Conservation (phyloP, 2,888 invertebrate genomes). For the Drosophila phalerata region DNA sequence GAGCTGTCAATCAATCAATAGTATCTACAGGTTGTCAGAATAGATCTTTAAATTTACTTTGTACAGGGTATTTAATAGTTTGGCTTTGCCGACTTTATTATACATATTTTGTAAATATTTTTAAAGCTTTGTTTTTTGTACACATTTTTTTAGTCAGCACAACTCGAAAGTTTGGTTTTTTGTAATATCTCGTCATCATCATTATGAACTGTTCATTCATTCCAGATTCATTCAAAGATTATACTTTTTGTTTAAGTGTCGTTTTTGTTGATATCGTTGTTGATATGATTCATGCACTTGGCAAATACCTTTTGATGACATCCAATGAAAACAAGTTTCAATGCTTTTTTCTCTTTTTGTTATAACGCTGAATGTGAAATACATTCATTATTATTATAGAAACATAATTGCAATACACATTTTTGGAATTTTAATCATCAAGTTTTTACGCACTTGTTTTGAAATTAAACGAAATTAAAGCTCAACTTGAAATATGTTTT, state of each 20-base stretch:
- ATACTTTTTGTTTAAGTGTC: slow-evolving; percentile 11
- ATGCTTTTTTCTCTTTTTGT: slow-evolving; percentile 13
- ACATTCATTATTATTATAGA: slow-evolving; percentile 5
- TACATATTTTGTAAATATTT: neutral
- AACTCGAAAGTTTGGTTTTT: slow-evolving; percentile 20
- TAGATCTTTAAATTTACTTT: neutral
- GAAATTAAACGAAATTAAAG: slow-evolving; percentile 18
- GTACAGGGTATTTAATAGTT: slow-evolving; percentile 9
- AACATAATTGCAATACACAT: slow-evolving; percentile 4
- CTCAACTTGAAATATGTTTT: neutral
- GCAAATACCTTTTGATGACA: slow-evolving; percentile 39
- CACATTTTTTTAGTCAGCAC: slow-evolving; percentile 26
- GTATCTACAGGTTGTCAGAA: neutral
- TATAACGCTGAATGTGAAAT: slow-evolving; percentile 30
- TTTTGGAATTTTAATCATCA: slow-evolving; percentile 17
- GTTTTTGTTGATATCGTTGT: slow-evolving; percentile 16
- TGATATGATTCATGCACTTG: slow-evolving; percentile 48
- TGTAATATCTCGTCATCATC: slow-evolving; percentile 11
- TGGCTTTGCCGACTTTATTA: slow-evolving; percentile 9
- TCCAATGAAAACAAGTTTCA: slow-evolving; percentile 22
- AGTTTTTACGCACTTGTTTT: slow-evolving; percentile 47
- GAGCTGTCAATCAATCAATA: neutral
- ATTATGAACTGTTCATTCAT: slow-evolving; percentile 23
- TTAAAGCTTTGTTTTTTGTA: neutral
- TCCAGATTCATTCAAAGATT: slow-evolving; percentile 21